Evolutionary conservation across 1,140 invertebrate genomes (phyloP).

Genomic region (Drosophila bocki): DNA sequence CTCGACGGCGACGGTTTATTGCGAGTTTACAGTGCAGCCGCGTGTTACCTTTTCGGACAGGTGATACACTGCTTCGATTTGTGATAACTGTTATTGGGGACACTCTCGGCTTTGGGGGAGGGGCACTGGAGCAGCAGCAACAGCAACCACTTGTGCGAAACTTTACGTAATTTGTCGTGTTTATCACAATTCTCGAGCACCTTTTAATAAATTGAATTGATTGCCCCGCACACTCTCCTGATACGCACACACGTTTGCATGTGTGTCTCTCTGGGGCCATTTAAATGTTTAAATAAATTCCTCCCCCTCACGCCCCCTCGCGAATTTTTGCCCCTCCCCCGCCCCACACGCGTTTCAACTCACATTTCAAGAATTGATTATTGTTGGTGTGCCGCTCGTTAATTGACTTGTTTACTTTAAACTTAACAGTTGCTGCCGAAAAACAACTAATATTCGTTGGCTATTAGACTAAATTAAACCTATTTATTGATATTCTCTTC

Average conservation of each 20-base stretch:
- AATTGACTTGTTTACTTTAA: slow-evolving; percentile 70
- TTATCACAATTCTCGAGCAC: slow-evolving; percentile 29
- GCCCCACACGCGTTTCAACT: slow-evolving; percentile 21
- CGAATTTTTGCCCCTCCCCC: background rate
- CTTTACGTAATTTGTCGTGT: slow-evolving; percentile 50
- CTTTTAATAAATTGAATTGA: slow-evolving; percentile 59
- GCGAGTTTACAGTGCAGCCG: slow-evolving; percentile 19
- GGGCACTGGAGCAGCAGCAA: slow-evolving; percentile 5
- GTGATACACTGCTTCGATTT: slow-evolving; percentile 10
- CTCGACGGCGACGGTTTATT: slow-evolving; percentile 20
- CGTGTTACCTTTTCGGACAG: slow-evolving; percentile 34
- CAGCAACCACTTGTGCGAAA: slow-evolving; percentile 32
- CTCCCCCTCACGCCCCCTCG: background rate
- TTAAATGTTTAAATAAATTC: slow-evolving; percentile 65
- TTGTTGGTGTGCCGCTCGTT: slow-evolving; percentile 20
- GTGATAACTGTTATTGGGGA: slow-evolving; percentile 27
- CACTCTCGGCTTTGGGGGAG: slow-evolving; percentile 8
- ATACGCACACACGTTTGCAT: slow-evolving; percentile 18
- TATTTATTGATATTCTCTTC: slow-evolving; percentile 40
- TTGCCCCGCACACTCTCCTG: slow-evolving; percentile 38
- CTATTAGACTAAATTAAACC: slow-evolving; percentile 28
- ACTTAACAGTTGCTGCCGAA: slow-evolving; percentile 27
- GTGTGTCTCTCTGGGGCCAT: slow-evolving; percentile 30
- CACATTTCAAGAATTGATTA: slow-evolving; percentile 49
- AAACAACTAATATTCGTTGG: slow-evolving; percentile 18